Evolutionary conservation across 2,797 vertebrate genomes (phyloP), one percentile per base, ranked within the genome.

Genomic region (Coregonus sp.): DNA sequence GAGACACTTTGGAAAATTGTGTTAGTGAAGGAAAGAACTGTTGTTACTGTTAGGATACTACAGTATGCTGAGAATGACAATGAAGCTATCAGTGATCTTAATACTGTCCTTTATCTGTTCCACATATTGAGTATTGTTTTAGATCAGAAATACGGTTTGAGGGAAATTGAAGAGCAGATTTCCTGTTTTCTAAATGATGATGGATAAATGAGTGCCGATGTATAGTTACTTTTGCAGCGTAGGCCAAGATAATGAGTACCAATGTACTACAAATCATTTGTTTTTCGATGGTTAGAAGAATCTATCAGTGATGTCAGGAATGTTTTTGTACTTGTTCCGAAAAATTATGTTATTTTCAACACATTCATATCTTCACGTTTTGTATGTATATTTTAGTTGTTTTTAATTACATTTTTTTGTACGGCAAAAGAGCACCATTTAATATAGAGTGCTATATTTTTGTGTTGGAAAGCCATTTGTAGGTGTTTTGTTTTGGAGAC

Each of bases 401-500:
- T 50, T 72, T 35, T 80, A 47, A 63, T 50, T 81, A 69, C 72
- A 14, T 14, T 71, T 79, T 78, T 79, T 79, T 74, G 33, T 80
- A 69, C n/a, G n/a, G 5, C 75, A 47, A 40, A 72, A 70, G 31
- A 70, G 63, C 75, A 75, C 80, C 77, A 78, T 84, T 83, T 81
- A 80, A 84, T 78, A 73, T 73, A 59, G 71, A 72, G 50, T 81
- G 59, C 59, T 25, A 63, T 63, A 63, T 63, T 63, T 63, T 25
- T 61, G 20, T 12, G 59, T 63, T 63, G 59, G 3, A 29, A 63
- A 25, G 20, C 59, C 59, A 63, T 63, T 25, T 63, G 59, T 63
- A 25, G 4, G 15, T 25, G n/a, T 5, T 59, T 61, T 63, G 18
- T 63, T 25, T 63, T 63, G 20, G n/a, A 63, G 9, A 63, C 20